A percentile compares a stretch with the other conserved stretches of the same genome.
phyloP scores from a whole-genome alignment of 2,797 vertebrate genomes.

The Alcedo quadribrachys region DNA sequence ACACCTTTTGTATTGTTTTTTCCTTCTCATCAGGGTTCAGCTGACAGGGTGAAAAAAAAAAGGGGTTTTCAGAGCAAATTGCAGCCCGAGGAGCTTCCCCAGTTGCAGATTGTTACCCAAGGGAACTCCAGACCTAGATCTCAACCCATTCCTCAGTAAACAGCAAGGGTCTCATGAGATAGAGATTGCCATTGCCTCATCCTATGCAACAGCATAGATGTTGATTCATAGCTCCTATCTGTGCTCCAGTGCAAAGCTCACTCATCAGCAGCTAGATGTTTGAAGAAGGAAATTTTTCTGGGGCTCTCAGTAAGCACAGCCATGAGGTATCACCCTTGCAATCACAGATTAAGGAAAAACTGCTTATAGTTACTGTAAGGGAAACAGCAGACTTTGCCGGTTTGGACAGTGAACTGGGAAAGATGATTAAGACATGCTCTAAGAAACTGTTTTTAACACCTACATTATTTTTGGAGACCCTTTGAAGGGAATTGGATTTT shows the following conservation, averaged over 20 bases:
- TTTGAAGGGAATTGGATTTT: background rate
- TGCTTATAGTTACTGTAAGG: background rate
- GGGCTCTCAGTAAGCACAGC: background rate
- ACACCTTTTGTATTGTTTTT: constrained; percentile 65
- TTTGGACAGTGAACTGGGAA: background rate
- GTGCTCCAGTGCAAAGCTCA: constrained; percentile 46
- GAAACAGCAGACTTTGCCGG: background rate
- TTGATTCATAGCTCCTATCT: constrained; percentile 45
- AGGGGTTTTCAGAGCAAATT: constrained; percentile 60
- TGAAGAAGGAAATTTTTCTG: constrained; percentile 46
- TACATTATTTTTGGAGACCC: background rate
- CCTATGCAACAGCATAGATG: constrained; percentile 57
- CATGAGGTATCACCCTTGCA: background rate
- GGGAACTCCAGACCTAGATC: constrained; percentile 63
- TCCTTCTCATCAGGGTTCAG: constrained; percentile 23
- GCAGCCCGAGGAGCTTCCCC: constrained; percentile 47
- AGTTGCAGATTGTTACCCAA: constrained; percentile 45
- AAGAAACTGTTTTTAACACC: background rate
- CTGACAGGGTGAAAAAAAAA: constrained; percentile 61
- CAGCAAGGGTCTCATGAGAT: constrained; percentile 17
- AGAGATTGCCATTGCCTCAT: constrained; percentile 48
- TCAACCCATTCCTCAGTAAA: constrained; percentile 58
- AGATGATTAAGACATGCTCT: background rate
- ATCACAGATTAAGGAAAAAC: background rate
- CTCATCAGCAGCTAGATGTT: constrained; percentile 3